phyloP scores from a whole-genome alignment of 2,113 vertebrate genomes.

The Stegostoma tigrinum region DNA sequence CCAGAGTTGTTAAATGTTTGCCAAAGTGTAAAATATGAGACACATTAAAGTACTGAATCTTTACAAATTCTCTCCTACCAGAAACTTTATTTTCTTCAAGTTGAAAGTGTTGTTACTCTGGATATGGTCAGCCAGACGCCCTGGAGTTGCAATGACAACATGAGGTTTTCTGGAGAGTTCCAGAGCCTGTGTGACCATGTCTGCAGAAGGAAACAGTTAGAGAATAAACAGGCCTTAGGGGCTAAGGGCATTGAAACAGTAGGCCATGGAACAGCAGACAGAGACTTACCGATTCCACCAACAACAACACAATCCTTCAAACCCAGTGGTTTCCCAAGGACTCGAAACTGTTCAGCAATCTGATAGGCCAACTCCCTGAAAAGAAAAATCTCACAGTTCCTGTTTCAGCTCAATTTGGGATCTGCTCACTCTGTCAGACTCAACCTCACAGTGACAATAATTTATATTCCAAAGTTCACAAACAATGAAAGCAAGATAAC shows the following conservation, averaged over 20 bases:
- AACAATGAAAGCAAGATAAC: too few species aligned
- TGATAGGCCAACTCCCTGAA: conserved; percentile 86
- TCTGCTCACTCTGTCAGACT: too few species aligned
- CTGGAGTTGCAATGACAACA: conserved; percentile 81
- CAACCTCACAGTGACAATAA: too few species aligned
- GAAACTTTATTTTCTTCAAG: conserved; percentile 70
- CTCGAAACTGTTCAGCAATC: conserved; percentile 89
- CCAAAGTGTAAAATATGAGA: neutral
- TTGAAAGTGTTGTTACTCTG: conserved; percentile 81
- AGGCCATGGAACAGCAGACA: accelerated
- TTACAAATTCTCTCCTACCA: conserved; percentile 55
- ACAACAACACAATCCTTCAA: conserved; percentile 82
- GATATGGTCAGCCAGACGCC: conserved; percentile 84
- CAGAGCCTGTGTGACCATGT: conserved; percentile 81
- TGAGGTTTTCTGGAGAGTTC: conserved; percentile 82
- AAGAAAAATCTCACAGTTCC: neutral
- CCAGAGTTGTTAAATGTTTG: neutral
- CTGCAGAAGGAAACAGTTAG: conserved; percentile 48
- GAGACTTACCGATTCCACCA: conserved; percentile 78
- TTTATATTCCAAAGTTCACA: too few species aligned
- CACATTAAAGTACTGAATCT: neutral
- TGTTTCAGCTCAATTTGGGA: neutral
- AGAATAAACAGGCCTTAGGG: neutral
- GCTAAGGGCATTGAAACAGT: accelerated
- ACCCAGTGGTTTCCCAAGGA: conserved; percentile 83